Base-by-base conservation (phyloP, 2,888 invertebrate species). In the Xestobium rufovillosum region DNA sequence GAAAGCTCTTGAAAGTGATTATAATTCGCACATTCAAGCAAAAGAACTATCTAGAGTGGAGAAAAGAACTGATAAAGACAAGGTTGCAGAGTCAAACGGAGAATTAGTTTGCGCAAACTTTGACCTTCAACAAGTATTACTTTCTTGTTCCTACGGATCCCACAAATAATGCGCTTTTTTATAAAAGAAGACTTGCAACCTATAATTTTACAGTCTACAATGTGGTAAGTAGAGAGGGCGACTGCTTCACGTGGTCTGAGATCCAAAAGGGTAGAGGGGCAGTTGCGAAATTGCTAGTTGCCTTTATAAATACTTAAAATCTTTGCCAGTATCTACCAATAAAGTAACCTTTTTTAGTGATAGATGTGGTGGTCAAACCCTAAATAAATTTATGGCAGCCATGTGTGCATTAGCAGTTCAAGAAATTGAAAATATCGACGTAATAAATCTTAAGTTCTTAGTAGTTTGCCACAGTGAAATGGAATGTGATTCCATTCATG, bases 281-380 rank as follows among this genome's bases (percentile, higher is more conserved):
- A 48, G 47, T 37, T 46, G 43, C 27, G 48, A 51, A 31, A 48
- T 52, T 14, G 43, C 45, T 9, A 45, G 40, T 11, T 31, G 19
- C 14, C 26, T 51, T 3, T 42, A 26, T 33, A 16, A 14, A 14
- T 48, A 45, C 31, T 45, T 51, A 11, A 26, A 52, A 38, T 50
- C 48, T 13, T 35, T 51, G 10, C 48, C 50, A 6, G 26, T 14
- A 8, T 19, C 27, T 30, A 15, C 35, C 11, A 35, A 47, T 16
- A 23, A 47, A 10, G 33, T 55, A 9, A 35, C 16, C 3, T 55
- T 36, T 31, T 54, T 41, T 30, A 51, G 53, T 40, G 51, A 54
- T 30, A 32, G 50, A 29, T 55, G 51, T 32, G 50, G 45, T 8
- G 55, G 54, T 8, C 54, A 55, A 38, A 50, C 55, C 17, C 36